Evolutionary conservation across 2,888 invertebrate species (phyloP), one percentile per base, ranked within the genome.

Genomic region (Drosophila paranaensis): DNA sequence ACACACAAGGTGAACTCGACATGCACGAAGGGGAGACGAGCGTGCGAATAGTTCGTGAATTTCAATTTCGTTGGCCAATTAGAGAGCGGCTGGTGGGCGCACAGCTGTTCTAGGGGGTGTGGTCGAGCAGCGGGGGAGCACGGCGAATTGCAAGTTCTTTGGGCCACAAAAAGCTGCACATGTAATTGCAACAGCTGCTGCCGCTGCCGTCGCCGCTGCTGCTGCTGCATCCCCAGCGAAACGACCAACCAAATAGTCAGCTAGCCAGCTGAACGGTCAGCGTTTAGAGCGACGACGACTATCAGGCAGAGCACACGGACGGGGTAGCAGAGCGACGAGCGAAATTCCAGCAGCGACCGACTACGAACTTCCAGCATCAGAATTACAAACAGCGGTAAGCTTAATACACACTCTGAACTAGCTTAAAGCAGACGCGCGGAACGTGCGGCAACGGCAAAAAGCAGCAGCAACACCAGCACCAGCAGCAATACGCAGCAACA

Each of bases 281-380:
- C 58, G 55, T 51, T 56, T 79, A 88, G 88, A 88, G 71, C 75
- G 67, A 86, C 88, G 78, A 37, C 81, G 83, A 88, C 88, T 80
- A 62, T 60, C 74, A 67, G 77, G 45, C 83, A 43, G 66, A 60
- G 46, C 67, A 54, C 56, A 58, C 55, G 54, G 55, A 57, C 67
- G 48, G 55, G 43, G 66, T 43, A 72, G 56, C 43, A 56, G 60
- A 39, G 42, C 56, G 58, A 58, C 60, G 46, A 63, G 43, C 50
- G 51, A 68, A 53, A 33, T 74, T 71, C 71, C 74, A 72, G 40
- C 40, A 54, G 39, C 58, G 48, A 39, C 46, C 46, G 58, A 39
- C 48, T 48, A 58, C 48, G 48, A 39, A 20, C 4, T 58, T 58
- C 56, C 77, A 79, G 57, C 69, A 69, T 46, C 60, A 56, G 60